These are phyloP conservation scores for Gallinago solitaria DNA, from an alignment of 2,797 vertebrate species.

Conservation along the genomic window DNA sequence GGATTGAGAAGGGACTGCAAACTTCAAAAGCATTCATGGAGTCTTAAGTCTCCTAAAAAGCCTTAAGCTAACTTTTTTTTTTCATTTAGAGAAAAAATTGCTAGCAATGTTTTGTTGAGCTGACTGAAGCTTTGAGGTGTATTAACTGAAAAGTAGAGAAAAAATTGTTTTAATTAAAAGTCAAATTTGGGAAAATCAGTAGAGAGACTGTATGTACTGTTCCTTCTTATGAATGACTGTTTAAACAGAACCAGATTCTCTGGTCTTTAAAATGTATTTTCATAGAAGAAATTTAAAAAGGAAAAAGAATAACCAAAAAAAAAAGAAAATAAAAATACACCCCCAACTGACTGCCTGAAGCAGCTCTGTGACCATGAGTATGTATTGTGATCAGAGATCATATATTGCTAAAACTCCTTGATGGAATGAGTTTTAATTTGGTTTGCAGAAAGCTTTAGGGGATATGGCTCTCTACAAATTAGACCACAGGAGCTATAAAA, in stretches of 20 bases:
- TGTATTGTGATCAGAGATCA: slow-evolving; percentile 33
- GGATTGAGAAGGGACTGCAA: not conserved
- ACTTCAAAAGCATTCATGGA: slow-evolving; percentile 51
- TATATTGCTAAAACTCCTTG: slow-evolving; percentile 58
- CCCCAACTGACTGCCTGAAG: slow-evolving; percentile 20
- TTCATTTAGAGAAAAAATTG: slow-evolving; percentile 16
- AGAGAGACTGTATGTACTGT: not conserved
- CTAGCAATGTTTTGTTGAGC: not conserved
- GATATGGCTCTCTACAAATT: slow-evolving; percentile 61
- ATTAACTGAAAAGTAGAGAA: slow-evolving; percentile 26
- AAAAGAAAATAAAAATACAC: not conserved
- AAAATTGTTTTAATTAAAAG: slow-evolving; percentile 31
- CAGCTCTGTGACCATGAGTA: not conserved
- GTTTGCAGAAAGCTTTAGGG: slow-evolving; percentile 70
- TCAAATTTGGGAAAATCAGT: not conserved
- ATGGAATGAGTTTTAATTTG: slow-evolving; percentile 71
- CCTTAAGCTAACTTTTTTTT: slow-evolving; percentile 38
- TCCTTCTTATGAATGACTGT: slow-evolving; percentile 10
- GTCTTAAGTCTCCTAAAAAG: slow-evolving; percentile 7
- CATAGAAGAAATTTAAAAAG: slow-evolving; percentile 44
- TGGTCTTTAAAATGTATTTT: slow-evolving; percentile 26
- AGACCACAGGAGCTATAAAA: slow-evolving; percentile 67
- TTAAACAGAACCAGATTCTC: slow-evolving; percentile 44
- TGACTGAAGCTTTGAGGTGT: slow-evolving; percentile 12
- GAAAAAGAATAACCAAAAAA: not conserved